phyloP scores from a whole-genome alignment of 2,888 invertebrate genomes.

The Caenorhabditis angaria region DNA sequence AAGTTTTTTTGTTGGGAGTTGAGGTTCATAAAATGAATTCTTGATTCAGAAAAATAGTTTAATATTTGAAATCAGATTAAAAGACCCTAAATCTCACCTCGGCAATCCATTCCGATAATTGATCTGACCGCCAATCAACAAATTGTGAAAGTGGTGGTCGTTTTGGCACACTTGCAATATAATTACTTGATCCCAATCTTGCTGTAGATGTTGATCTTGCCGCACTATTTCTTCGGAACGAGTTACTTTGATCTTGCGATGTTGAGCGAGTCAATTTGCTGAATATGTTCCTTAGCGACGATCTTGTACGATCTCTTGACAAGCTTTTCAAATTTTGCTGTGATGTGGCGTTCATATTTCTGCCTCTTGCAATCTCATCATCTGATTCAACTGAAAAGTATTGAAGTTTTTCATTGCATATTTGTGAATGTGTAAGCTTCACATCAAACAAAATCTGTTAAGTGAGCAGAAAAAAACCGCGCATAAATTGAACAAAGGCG shows the following conservation, averaged over 20 bases:
- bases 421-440: neutral
- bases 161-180: slow-evolving; percentile 56
- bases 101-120: slow-evolving; percentile 63
- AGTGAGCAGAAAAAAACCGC: neutral
- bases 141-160: slow-evolving; percentile 70
- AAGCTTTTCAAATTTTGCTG: slow-evolving; percentile 51
- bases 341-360: slow-evolving; percentile 44
- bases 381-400: slow-evolving; percentile 69
- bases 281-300: slow-evolving; percentile 69
- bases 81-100: slow-evolving; percentile 36
- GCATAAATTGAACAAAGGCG: slow-evolving; percentile 1
- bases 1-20: neutral
- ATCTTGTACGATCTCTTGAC: slow-evolving; percentile 67
- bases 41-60: slow-evolving; percentile 5
- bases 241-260: slow-evolving; percentile 62
- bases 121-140: slow-evolving; percentile 67
- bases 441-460: slow-evolving; percentile 1
- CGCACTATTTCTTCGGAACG: slow-evolving; percentile 51
- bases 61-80: neutral
- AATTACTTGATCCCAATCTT: slow-evolving; percentile 53
- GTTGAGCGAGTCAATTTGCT: slow-evolving; percentile 65
- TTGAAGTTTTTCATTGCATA: too few relatives aligned
- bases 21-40: neutral
- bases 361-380: slow-evolving; percentile 67
- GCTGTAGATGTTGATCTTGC: slow-evolving; percentile 61